Evolutionary conservation across 2,888 invertebrate species (phyloP).

Genomic region (Lepeophtheirus nordmannii): DNA sequence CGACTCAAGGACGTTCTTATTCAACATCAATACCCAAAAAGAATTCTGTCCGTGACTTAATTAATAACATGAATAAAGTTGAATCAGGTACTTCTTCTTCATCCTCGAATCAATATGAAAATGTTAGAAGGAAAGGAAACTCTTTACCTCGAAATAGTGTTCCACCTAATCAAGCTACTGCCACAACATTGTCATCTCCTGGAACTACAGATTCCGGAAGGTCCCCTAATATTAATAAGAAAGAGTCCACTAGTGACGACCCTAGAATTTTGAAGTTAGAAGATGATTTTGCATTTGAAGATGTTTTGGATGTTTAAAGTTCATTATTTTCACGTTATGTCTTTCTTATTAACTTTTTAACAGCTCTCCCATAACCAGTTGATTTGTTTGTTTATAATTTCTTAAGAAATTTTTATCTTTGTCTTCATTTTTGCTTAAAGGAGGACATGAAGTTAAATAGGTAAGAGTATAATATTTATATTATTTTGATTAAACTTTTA

Average conservation of each 20-base stretch:
- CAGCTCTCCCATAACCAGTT: no score
- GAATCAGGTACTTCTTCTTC: not conserved
- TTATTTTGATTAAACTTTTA: no score
- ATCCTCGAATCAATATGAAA: not conserved
- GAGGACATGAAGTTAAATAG: no score
- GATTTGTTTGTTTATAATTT: no score
- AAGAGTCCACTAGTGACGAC: conserved; percentile 21
- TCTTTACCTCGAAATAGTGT: conserved; percentile 5
- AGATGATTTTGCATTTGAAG: conserved; percentile 20
- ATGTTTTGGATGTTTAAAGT: conserved; percentile 15
- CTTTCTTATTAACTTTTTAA: no score
- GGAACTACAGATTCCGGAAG: not conserved
- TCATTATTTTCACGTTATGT: no score
- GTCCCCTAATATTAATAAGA: conserved; percentile 10
- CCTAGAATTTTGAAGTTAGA: conserved; percentile 23
- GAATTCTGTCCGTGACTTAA: conserved; percentile 18
- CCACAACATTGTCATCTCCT: not conserved
- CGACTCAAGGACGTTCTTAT: not conserved
- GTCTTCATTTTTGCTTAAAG: no score
- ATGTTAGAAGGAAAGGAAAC: not conserved
- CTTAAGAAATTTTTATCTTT: no score
- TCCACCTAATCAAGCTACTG: not conserved
- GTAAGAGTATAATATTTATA: no score
- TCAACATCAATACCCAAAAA: not conserved
- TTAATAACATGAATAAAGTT: conserved; percentile 21